Percentiles rank a stretch among this genome's conserved stretches.
Evolutionary conservation across 2,113 vertebrate species (phyloP).

Genomic region (Piaya cayana): DNA sequence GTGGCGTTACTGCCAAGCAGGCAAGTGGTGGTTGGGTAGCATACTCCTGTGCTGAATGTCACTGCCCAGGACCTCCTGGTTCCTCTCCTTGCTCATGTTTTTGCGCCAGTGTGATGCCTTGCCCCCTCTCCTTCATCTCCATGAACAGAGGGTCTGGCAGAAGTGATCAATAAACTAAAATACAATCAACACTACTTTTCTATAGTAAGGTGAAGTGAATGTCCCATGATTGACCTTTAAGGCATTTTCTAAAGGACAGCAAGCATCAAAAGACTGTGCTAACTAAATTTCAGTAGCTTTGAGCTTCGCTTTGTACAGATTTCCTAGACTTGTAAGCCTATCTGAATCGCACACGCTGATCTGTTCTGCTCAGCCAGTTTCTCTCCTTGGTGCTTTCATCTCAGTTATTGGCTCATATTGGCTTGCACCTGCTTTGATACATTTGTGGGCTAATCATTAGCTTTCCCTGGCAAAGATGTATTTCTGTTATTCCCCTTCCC

Average conservation of each 20-base stretch:
- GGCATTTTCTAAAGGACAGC: neutral
- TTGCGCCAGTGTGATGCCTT: neutral
- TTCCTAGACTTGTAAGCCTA: neutral
- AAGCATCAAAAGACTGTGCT: neutral
- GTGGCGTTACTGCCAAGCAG: neutral
- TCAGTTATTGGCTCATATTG: neutral
- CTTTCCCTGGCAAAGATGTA: neutral
- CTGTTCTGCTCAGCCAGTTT: neutral
- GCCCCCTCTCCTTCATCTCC: neutral
- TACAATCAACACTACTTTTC: neutral
- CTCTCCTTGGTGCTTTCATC: neutral
- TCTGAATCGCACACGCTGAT: neutral
- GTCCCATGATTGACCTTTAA: neutral
- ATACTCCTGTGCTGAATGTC: fast-evolving
- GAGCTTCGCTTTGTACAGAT: neutral
- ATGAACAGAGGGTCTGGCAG: neutral
- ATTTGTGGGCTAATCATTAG: neutral
- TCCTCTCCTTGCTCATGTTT: neutral
- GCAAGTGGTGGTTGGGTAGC: fast-evolving
- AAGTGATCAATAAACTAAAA: neutral
- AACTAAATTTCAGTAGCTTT: neutral
- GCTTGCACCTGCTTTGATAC: neutral
- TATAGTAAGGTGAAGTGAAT: neutral
- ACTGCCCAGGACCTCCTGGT: neutral
- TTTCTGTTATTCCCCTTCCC: neutral